Percentiles rank a stretch among this genome's conserved stretches.
phyloP scores from a whole-genome alignment of 2,113 vertebrate species.

The Ahaetulla prasina region DNA sequence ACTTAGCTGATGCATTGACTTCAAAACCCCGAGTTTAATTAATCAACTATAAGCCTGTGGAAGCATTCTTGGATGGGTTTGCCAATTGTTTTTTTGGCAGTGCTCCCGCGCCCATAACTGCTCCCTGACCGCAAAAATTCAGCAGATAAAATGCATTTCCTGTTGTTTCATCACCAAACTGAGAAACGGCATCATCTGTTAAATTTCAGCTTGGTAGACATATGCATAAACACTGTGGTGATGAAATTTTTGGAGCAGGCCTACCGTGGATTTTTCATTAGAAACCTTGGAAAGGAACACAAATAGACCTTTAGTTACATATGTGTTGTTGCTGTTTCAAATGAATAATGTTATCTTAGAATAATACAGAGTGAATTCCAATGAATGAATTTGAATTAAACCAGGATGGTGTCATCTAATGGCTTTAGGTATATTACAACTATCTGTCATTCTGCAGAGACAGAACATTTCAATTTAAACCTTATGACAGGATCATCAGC shows the following conservation, averaged over 20 bases:
- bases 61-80: neutral
- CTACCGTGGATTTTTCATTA: neutral
- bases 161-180: neutral
- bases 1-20: neutral
- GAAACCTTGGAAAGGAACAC: neutral
- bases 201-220: neutral
- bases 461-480: neutral
- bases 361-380: neutral
- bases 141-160: conserved; percentile 7
- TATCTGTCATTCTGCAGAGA: neutral
- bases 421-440: neutral
- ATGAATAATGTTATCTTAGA: neutral
- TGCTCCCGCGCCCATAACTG: neutral
- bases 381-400: neutral
- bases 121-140: conserved; percentile 1
- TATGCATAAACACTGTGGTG: neutral
- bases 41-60: neutral
- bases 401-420: neutral
- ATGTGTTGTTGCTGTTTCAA: too few species aligned
- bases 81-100: conserved; percentile 13
- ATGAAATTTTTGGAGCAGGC: neutral
- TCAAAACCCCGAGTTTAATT: neutral
- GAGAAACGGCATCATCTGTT: neutral
- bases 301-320: neutral
- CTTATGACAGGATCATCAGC: neutral